Conservation (phyloP, 1,140 invertebrate genomes). For the Saccostrea glomerata region DNA sequence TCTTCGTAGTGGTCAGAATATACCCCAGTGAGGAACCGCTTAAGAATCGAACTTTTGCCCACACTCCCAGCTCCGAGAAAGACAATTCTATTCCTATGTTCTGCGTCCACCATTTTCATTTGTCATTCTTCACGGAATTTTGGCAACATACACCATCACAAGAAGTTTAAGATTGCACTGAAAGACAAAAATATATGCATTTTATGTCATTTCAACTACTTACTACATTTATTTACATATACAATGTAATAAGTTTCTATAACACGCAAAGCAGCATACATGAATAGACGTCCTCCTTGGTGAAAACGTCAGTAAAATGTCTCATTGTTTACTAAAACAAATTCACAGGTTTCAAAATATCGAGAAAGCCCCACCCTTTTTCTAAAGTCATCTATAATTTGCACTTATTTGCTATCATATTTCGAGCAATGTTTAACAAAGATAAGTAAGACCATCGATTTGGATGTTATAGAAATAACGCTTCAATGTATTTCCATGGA, state of each 20-base stretch:
- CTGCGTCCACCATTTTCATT: constrained; percentile 70
- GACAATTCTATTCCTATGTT: constrained; percentile 89
- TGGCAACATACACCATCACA: not conserved
- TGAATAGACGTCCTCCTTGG: not conserved
- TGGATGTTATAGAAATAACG: not conserved
- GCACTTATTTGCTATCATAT: not conserved
- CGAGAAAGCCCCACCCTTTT: not conserved
- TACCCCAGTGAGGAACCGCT: constrained; percentile 90
- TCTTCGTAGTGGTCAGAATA: constrained; percentile 91
- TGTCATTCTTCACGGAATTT: not conserved
- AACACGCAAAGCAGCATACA: constrained; percentile 9
- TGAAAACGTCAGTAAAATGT: not conserved
- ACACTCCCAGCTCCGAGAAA: constrained; percentile 90
- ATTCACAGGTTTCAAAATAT: not conserved
- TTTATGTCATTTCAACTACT: not conserved
- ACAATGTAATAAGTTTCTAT: not conserved
- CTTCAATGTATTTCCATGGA: constrained; percentile 25
- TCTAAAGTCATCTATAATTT: not conserved
- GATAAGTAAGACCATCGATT: constrained; percentile 6
- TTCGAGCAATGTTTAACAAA: not conserved
- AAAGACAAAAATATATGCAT: constrained; percentile 1
- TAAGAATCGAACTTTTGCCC: constrained; percentile 92
- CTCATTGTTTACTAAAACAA: not conserved
- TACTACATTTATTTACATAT: not conserved
- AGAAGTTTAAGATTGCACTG: not conserved